Evolutionary conservation across 2,113 vertebrate species (phyloP).

Genomic region (Pholis gunnellus): DNA sequence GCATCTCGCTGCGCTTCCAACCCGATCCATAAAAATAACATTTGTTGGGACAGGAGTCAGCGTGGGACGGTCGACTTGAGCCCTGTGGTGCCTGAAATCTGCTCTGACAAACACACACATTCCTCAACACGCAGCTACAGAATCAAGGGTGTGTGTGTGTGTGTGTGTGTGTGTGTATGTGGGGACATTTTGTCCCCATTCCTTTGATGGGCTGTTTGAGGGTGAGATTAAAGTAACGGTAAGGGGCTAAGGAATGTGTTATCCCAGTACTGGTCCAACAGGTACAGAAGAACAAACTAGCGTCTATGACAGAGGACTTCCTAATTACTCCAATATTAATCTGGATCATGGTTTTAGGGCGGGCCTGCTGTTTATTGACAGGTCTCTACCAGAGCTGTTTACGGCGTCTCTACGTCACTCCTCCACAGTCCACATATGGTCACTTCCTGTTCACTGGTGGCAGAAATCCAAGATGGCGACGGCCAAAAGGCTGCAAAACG

Average conservation of each 20-base stretch:
- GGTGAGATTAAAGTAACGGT: background rate
- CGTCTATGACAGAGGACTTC: too few species aligned
- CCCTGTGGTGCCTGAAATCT: slow-evolving; percentile 8
- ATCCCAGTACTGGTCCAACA: too few species aligned
- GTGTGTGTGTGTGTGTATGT: slow-evolving; percentile 3
- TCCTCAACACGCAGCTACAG: slow-evolving; percentile 19
- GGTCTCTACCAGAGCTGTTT: too few species aligned
- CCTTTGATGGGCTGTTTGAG: background rate
- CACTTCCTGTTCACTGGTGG: too few species aligned
- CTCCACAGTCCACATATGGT: too few species aligned
- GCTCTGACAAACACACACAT: slow-evolving; percentile 46
- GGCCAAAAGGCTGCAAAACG: too few species aligned
- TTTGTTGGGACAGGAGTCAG: background rate
- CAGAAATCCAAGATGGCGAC: too few species aligned
- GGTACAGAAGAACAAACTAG: too few species aligned
- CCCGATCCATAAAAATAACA: slow-evolving; percentile 15
- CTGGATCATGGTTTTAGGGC: too few species aligned
- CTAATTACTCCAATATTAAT: too few species aligned
- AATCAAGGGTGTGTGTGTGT: background rate
- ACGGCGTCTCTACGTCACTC: too few species aligned
- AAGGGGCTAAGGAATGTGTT: background rate
- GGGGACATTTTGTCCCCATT: background rate
- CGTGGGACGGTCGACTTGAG: slow-evolving; percentile 19
- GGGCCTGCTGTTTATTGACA: too few species aligned
- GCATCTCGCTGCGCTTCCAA: background rate